Percentiles rank a stretch among this genome's conserved stretches.
Evolutionary conservation across 2,797 vertebrate species (phyloP).

Genomic region (Poeciliopsis paucimaculata): DNA sequence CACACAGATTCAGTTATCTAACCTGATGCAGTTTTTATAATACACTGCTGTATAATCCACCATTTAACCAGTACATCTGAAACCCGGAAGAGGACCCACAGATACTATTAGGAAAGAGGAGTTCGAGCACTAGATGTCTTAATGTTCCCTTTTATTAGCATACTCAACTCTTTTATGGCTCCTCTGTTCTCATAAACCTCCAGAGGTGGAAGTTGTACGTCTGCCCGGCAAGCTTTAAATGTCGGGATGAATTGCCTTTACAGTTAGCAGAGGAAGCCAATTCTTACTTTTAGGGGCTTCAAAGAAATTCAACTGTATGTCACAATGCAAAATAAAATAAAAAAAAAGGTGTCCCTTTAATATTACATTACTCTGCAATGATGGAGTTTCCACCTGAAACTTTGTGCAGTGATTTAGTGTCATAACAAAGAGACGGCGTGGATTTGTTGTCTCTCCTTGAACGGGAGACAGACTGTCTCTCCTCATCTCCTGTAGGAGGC

Average conservation of each 20-base stretch:
- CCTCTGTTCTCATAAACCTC: constrained; percentile 20
- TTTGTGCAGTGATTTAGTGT: not conserved
- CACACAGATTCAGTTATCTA: not conserved
- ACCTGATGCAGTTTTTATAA: constrained; percentile 6
- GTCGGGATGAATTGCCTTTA: not conserved
- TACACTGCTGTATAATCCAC: not conserved
- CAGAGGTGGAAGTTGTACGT: constrained; percentile 21
- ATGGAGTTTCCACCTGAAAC: not conserved
- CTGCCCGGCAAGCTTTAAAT: not conserved
- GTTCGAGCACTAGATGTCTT: constrained; percentile 27
- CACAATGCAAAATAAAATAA: not conserved
- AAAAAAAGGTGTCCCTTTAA: not conserved
- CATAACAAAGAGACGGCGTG: not conserved
- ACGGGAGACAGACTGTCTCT: not conserved
- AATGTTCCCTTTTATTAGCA: constrained; percentile 40
- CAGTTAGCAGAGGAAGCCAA: not conserved
- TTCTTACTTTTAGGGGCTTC: not conserved
- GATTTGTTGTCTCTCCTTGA: not conserved
- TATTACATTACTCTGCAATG: not conserved
- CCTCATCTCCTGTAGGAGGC: not conserved
- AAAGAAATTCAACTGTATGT: not conserved
- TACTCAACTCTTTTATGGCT: constrained; percentile 22
- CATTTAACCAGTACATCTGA: constrained; percentile 41
- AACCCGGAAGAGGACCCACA: constrained; percentile 13
- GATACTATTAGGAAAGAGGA: constrained; percentile 33